Evolutionary conservation across 1,140 invertebrate genomes (phyloP).

Genomic region (Drosophila baimaii): DNA sequence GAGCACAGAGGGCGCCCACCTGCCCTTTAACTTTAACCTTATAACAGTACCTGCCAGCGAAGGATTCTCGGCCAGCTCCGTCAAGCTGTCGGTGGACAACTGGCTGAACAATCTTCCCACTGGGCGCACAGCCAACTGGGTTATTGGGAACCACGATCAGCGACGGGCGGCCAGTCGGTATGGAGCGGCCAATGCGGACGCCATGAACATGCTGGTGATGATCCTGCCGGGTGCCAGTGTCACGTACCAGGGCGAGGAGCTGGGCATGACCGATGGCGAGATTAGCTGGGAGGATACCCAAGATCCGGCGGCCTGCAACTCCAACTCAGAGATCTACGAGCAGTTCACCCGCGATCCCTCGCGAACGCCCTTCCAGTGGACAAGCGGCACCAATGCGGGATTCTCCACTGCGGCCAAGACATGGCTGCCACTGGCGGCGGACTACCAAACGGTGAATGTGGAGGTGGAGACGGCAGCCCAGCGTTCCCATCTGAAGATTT

Average conservation of each 20-base stretch:
- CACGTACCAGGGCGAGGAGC: conserved; percentile 87
- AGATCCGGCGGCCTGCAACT: conserved; percentile 86
- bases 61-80: conserved; percentile 78
- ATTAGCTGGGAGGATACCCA: conserved; percentile 85
- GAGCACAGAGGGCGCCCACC: conserved; percentile 85
- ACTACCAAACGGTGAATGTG: conserved; percentile 86
- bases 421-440: conserved; percentile 88
- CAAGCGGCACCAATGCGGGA: conserved; percentile 84
- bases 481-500: conserved; percentile 75
- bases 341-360: conserved; percentile 87
- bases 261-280: conserved; percentile 89
- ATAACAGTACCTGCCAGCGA: conserved; percentile 71
- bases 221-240: conserved; percentile 90
- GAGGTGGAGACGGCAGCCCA: conserved; percentile 41
- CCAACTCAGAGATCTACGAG: conserved; percentile 83
- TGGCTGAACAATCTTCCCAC: conserved; percentile 83
- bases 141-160: conserved; percentile 88
- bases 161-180: conserved; percentile 86
- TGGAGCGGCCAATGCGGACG: conserved; percentile 87
- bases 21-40: conserved; percentile 87
- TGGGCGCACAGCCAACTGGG: conserved; percentile 85
- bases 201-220: conserved; percentile 88
- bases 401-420: conserved; percentile 86
- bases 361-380: conserved; percentile 92
- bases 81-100: conserved; percentile 79